phyloP scores from a whole-genome alignment of 2,888 invertebrate genomes.

The Copidosoma aretas region DNA sequence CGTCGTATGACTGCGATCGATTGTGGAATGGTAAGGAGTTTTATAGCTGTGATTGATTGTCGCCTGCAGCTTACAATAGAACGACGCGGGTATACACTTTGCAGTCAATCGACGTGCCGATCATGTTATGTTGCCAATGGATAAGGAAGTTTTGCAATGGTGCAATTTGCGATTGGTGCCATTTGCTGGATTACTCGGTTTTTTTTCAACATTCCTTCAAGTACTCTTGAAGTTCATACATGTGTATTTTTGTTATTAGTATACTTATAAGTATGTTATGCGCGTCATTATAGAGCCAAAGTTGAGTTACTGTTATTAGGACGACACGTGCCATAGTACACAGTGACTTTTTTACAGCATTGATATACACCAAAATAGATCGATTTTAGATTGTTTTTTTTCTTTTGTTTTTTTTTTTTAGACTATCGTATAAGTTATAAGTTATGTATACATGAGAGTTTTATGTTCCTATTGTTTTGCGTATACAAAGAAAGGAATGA shows the following conservation, averaged over 20 bases:
- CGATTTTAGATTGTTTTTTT: neutral
- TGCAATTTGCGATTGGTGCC: neutral
- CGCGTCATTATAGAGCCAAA: slow-evolving; percentile 47
- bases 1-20: too few relatives aligned
- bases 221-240: slow-evolving; percentile 5
- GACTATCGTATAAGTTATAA: neutral
- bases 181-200: neutral
- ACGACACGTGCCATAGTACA: slow-evolving; percentile 42
- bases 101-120: neutral
- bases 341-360: slow-evolving; percentile 36
- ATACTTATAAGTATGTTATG: neutral
- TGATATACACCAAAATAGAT: slow-evolving; percentile 18
- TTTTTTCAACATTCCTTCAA: neutral
- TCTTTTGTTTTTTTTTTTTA: too few relatives aligned
- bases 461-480: slow-evolving; percentile 37
- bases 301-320: slow-evolving; percentile 48
- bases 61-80: too few relatives aligned
- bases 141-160: neutral
- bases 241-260: neutral
- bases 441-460: slow-evolving; percentile 1
- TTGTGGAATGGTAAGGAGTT: too few relatives aligned
- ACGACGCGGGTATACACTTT: too few relatives aligned
- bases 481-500: slow-evolving; percentile 35
- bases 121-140: slow-evolving; percentile 6
- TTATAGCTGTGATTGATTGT: too few relatives aligned